Percentiles rank a stretch among this genome's conserved stretches.
phyloP scores from a whole-genome alignment of 1,140 invertebrate genomes.

The Drosophila seguyi region DNA sequence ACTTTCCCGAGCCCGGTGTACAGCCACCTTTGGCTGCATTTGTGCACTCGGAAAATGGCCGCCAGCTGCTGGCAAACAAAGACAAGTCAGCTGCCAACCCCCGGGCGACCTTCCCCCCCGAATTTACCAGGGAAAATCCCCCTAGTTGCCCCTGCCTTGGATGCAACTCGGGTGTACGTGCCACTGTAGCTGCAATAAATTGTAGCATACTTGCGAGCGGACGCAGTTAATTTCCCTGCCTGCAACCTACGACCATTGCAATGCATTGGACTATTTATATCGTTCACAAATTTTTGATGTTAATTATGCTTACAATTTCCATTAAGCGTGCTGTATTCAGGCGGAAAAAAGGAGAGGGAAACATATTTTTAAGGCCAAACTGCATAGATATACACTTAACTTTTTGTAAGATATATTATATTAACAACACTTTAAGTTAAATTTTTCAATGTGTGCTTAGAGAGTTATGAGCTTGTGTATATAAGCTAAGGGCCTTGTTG shows the following conservation, averaged over 20 bases:
- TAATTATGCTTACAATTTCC: slow-evolving; percentile 55
- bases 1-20: slow-evolving; percentile 9
- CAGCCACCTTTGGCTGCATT: slow-evolving; percentile 30
- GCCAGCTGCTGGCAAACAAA: slow-evolving; percentile 51
- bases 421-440: slow-evolving; percentile 4
- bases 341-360: background rate
- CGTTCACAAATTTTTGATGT: slow-evolving; percentile 37
- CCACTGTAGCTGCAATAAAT: slow-evolving; percentile 65
- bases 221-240: slow-evolving; percentile 58
- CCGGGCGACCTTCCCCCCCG: background rate
- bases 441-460: slow-evolving; percentile 25
- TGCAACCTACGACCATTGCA: slow-evolving; percentile 49
- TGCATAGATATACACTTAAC: slow-evolving; percentile 1
- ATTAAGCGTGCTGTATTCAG: slow-evolving; percentile 7
- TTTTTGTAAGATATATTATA: slow-evolving; percentile 26
- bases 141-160: slow-evolving; percentile 4
- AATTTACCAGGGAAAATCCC: slow-evolving; percentile 20
- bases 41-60: slow-evolving; percentile 48
- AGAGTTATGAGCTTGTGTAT: slow-evolving; percentile 32
- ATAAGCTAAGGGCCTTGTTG: slow-evolving; percentile 34
- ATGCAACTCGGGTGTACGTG: slow-evolving; percentile 53
- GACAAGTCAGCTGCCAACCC: slow-evolving; percentile 34
- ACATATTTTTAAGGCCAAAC: slow-evolving; percentile 3
- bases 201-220: slow-evolving; percentile 60
- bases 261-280: slow-evolving; percentile 54